Evolutionary conservation across 2,888 invertebrate species (phyloP), one percentile per base, ranked within the genome.

Genomic region (Odontocolon sp.): DNA sequence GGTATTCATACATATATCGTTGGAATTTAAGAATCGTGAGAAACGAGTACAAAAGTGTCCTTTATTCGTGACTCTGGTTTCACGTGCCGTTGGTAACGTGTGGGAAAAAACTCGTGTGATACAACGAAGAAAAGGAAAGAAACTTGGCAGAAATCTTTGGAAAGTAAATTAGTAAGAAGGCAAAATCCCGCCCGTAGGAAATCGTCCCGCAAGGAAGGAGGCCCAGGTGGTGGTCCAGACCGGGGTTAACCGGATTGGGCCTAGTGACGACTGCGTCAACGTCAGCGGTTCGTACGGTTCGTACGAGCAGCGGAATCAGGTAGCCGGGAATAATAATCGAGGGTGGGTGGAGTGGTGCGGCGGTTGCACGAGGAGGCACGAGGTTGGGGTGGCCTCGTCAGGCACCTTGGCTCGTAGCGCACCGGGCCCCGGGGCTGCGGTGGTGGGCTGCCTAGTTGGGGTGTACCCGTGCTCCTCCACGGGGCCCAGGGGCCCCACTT

Each of bases 391-490:
- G 85, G 86, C 87, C 82, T 84, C 85, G 77, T 83, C 88, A 81
- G 86, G 86, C 83, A 80, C 84, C 83, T 89, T 89, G 88, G 86
- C 89, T 88, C 89, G 88, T 81, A 87, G 86, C 83, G 84, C 87
- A 85, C 83, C 88, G 86, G 89, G 88, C 85, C 87, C 89, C 86
- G 89, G 87, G 85, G 85, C 90, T 85, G 85, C 89, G 80, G 88
- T 90, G 86, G 89, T 89, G 85, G 89, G 90, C 81, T 90, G 90
- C 84, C 85, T 90, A 81, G 87, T 90, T 87, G 90, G 90, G 83
- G 89, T 90, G 84, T 89, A 90, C 84, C 89, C 90, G 85, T 88
- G 87, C 83, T 87, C 89, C 83, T 88, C 88, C 81, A 85, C 87
- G 88, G 87, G 88, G 88, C 88, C 88, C 85, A 87, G 88, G 87